A percentile compares a stretch with the other conserved stretches of the same genome.
Conservation (phyloP, 2,888 invertebrate species). For the Horisme vitalbata region DNA sequence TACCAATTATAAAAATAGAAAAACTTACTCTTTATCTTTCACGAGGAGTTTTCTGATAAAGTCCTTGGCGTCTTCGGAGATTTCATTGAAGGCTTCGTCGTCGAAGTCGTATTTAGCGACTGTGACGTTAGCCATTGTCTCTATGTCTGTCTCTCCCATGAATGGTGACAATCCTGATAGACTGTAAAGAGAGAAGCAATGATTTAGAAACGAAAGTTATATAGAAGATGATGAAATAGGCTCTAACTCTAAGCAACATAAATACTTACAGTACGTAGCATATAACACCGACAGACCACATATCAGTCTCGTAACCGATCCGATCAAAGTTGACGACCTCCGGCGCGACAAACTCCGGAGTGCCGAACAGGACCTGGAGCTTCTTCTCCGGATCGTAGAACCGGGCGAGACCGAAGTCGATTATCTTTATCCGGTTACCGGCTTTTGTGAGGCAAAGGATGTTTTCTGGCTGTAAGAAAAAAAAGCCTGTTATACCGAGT, state of each 20-base stretch:
- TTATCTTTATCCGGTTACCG: conserved; percentile 99
- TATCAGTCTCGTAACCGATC: conserved; percentile 97
- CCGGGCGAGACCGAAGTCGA: conserved; percentile 98
- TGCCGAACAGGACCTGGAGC: conserved; percentile 96
- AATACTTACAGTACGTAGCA: conserved; percentile 97
- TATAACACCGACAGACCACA: conserved; percentile 99
- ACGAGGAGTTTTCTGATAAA: conserved; percentile 96
- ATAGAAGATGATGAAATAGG: background rate
- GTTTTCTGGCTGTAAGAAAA: conserved; percentile 93
- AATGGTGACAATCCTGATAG: conserved; percentile 98
- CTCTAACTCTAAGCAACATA: too few species aligned
- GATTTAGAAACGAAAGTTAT: background rate
- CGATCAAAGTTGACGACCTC: conserved; percentile 99
- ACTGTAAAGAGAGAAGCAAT: conserved; percentile 76
- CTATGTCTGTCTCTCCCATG: conserved; percentile 98
- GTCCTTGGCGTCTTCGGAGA: conserved; percentile 97
- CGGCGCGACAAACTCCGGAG: conserved; percentile 99
- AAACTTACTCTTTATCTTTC: conserved; percentile 94
- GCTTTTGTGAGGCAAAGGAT: conserved; percentile 97
- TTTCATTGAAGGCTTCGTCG: conserved; percentile 97
- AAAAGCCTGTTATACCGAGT: too few species aligned
- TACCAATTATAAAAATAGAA: too few species aligned
- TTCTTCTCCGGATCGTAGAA: conserved; percentile 96
- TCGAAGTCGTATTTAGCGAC: conserved; percentile 98
- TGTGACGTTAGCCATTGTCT: conserved; percentile 99